Percentiles rank a stretch among this genome's conserved stretches.
Evolutionary conservation across 2,797 vertebrate genomes (phyloP).

Genomic region (Eidolon dupreanum): DNA sequence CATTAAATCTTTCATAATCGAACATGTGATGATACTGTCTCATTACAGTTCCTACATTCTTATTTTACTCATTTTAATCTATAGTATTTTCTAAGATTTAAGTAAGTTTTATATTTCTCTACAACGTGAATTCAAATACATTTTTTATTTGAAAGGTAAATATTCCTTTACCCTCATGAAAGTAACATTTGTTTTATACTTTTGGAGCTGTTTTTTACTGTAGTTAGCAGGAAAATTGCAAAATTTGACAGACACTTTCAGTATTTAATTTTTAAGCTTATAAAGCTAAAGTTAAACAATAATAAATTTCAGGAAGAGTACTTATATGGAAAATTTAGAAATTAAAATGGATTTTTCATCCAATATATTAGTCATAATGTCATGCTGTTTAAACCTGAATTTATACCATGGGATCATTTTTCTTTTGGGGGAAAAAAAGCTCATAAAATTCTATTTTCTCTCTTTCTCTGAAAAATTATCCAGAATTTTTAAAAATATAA

Average conservation of each 20-base stretch:
- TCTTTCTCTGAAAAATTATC: conserved; percentile 24
- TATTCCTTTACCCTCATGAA: conserved; percentile 61
- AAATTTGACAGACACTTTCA: conserved; percentile 50
- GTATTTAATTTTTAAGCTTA: conserved; percentile 60
- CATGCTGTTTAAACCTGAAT: neutral
- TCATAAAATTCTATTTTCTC: neutral
- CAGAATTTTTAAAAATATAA: neutral
- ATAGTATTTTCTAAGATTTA: conserved; percentile 44
- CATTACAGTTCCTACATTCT: neutral
- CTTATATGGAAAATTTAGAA: conserved; percentile 63
- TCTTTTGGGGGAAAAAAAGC: neutral
- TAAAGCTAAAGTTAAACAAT: conserved; percentile 68
- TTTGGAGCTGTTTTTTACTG: conserved; percentile 45
- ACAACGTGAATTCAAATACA: conserved; percentile 10
- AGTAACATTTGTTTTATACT: conserved; percentile 67
- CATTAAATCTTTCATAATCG: neutral
- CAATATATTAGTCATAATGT: conserved; percentile 46
- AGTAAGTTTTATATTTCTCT: conserved; percentile 24
- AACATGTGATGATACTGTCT: neutral
- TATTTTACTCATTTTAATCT: conserved; percentile 36
- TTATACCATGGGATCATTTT: neutral
- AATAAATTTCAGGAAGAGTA: conserved; percentile 58
- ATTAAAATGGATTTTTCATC: conserved; percentile 55
- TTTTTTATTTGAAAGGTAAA: conserved; percentile 68
- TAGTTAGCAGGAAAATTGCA: conserved; percentile 62